phyloP scores from a whole-genome alignment of 1,140 invertebrate species.

The Eueides isabella region DNA sequence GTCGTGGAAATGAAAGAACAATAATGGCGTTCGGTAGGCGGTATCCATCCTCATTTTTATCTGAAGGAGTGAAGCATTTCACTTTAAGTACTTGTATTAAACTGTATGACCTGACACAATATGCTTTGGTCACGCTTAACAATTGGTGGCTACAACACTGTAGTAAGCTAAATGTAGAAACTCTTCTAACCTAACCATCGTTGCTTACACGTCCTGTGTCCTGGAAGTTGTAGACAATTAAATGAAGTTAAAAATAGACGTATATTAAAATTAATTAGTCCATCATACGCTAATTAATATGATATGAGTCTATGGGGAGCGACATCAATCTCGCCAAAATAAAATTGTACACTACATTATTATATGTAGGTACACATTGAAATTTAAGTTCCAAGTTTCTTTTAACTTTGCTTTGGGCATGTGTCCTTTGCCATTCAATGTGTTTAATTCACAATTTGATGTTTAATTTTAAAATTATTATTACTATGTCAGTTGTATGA shows the following conservation, averaged over 20 bases:
- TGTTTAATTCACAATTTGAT: background rate
- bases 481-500: background rate
- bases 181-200: background rate
- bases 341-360: too few species aligned
- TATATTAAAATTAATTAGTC: background rate
- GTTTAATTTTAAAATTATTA: background rate
- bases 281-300: background rate
- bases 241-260: background rate
- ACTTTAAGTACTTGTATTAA: background rate
- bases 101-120: background rate
- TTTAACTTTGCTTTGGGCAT: background rate
- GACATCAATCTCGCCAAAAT: too few species aligned
- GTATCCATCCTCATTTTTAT: background rate
- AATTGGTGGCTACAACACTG: background rate
- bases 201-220: background rate
- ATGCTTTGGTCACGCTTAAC: background rate
- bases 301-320: background rate
- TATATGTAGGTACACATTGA: background rate
- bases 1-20: background rate
- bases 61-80: background rate
- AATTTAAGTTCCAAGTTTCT: background rate
- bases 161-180: background rate
- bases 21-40: background rate
- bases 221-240: too few species aligned
- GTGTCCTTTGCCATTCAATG: background rate